These are phyloP conservation scores for Aphelinus atriplicis DNA, from an alignment of 1,140 invertebrate genomes.

Conservation along the genomic window DNA sequence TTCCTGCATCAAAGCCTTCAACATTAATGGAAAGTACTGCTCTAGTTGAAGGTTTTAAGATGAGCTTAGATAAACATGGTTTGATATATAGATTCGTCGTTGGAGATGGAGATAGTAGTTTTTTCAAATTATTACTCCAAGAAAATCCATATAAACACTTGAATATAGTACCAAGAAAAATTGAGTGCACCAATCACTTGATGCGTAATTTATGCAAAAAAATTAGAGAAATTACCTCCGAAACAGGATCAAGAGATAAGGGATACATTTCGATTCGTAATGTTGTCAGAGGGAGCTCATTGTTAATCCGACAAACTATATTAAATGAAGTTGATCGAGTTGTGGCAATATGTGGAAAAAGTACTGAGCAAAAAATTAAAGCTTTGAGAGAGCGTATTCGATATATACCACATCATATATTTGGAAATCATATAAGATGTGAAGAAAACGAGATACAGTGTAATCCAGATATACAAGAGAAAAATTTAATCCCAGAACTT, in stretches of 20 bases:
- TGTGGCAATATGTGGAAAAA: no score
- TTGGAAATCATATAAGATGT: no score
- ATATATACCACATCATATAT: no score
- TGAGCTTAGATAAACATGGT: constrained; percentile 53
- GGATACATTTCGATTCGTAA: not conserved
- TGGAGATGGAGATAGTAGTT: constrained; percentile 62
- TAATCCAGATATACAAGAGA: no score
- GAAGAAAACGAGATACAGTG: no score
- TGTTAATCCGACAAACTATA: no score
- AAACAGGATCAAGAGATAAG: not conserved
- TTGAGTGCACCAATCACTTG: constrained; percentile 46
- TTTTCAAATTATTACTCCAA: constrained; percentile 51
- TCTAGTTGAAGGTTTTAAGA: constrained; percentile 58
- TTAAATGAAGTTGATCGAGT: no score
- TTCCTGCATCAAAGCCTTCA: constrained; percentile 44
- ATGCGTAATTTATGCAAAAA: not conserved
- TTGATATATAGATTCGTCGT: constrained; percentile 58
- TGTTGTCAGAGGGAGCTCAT: no score
- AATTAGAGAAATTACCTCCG: not conserved
- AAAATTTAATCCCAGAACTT: no score
- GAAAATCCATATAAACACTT: constrained; percentile 10
- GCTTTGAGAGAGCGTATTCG: no score
- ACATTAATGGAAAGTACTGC: constrained; percentile 59
- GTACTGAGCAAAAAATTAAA: no score
- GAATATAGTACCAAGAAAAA: constrained; percentile 53